Evolutionary conservation across 2,113 vertebrate genomes (phyloP).

Genomic region (Microtus pennsylvanicus): DNA sequence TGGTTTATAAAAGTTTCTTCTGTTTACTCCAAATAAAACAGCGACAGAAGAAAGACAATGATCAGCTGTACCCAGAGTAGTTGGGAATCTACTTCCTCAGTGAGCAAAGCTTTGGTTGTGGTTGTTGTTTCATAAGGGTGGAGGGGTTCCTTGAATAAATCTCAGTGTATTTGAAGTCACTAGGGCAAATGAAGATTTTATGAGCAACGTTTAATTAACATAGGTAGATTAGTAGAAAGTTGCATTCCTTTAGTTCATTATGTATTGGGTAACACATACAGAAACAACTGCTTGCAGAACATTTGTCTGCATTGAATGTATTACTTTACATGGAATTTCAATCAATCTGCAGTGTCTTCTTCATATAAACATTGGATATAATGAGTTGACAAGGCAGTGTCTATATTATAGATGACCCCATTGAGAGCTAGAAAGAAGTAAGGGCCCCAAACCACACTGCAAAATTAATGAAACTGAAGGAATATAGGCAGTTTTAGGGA

Average conservation of each 20-base stretch:
- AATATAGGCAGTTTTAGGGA: conserved; percentile 30
- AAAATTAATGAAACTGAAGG: conserved; percentile 15
- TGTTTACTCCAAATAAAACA: conserved; percentile 4
- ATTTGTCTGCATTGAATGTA: not conserved
- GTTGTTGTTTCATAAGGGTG: not conserved
- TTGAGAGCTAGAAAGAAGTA: not conserved
- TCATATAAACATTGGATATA: not conserved
- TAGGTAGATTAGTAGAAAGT: not conserved
- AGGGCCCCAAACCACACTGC: not conserved
- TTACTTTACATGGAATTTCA: not conserved
- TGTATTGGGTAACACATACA: not conserved
- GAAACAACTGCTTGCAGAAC: not conserved
- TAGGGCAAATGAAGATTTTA: conserved; percentile 13
- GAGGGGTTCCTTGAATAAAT: not conserved
- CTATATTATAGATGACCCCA: not conserved
- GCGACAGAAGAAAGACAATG: not conserved
- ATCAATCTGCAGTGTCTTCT: not conserved
- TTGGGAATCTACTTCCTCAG: not conserved
- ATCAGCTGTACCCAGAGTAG: not conserved
- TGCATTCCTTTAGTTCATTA: not conserved
- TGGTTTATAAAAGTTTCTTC: not conserved
- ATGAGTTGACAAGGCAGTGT: not conserved
- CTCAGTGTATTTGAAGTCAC: not conserved
- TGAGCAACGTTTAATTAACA: not conserved
- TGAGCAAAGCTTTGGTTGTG: not conserved